Percentiles rank a stretch among this genome's conserved stretches.
Conservation (phyloP, 1,140 invertebrate genomes). For the Phocides pigmalion region DNA sequence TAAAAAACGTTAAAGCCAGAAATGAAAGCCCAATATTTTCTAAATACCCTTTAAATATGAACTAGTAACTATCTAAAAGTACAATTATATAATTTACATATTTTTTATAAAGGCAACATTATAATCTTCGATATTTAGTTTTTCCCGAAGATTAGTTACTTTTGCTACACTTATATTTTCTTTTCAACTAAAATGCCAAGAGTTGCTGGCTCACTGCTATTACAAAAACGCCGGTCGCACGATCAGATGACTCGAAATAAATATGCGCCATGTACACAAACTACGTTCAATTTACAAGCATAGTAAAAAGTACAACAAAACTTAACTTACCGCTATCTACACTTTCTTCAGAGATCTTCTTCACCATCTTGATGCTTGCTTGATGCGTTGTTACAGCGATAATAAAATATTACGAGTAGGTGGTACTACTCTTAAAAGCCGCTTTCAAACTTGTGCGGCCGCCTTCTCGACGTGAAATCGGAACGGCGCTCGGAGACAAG, state of each 20-base stretch:
- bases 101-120: not conserved
- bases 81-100: not conserved
- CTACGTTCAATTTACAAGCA: slow-evolving; percentile 17
- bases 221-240: slow-evolving; percentile 46
- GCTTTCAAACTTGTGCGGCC: slow-evolving; percentile 81
- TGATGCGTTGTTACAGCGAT: slow-evolving; percentile 72
- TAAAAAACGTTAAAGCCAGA: not conserved
- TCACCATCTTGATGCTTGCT: slow-evolving; percentile 79
- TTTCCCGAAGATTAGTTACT: not conserved
- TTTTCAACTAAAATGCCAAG: not conserved
- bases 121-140: not conserved
- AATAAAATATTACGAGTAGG: slow-evolving; percentile 75
- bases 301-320: slow-evolving; percentile 6
- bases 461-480: slow-evolving; percentile 82
- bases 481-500: slow-evolving; percentile 72
- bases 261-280: slow-evolving; percentile 32
- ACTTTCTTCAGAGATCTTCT: slow-evolving; percentile 84
- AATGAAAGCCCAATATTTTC: slow-evolving; percentile 1
- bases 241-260: slow-evolving; percentile 35
- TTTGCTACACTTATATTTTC: not conserved
- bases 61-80: not conserved
- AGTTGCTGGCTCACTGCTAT: not conserved
- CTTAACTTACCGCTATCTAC: slow-evolving; percentile 78
- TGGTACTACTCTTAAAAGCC: slow-evolving; percentile 80
- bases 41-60: slow-evolving; percentile 1